phyloP scores from a whole-genome alignment of 1,140 invertebrate species.

The Leptinotarsa lineolata region DNA sequence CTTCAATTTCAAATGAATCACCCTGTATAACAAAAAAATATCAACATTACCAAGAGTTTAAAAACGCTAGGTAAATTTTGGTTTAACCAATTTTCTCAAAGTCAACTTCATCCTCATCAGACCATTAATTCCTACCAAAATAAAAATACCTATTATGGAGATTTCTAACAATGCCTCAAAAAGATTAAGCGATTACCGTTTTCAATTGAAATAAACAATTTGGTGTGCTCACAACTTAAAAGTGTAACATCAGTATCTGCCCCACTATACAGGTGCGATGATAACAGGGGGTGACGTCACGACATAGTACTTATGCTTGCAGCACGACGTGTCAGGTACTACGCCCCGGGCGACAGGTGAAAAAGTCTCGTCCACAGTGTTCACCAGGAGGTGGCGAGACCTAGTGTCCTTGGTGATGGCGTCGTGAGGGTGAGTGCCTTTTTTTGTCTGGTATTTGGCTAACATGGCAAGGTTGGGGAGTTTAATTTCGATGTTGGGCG shows the following conservation, averaged over 20 bases:
- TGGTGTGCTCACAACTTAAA: not conserved
- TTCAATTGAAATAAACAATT: slow-evolving; percentile 4
- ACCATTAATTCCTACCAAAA: too few relatives aligned
- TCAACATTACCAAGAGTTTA: too few relatives aligned
- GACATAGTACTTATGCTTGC: slow-evolving; percentile 20
- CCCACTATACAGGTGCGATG: slow-evolving; percentile 18
- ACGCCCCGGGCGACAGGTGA: slow-evolving; percentile 26
- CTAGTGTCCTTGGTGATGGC: not conserved
- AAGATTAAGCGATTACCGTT: slow-evolving; percentile 2
- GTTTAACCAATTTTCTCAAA: too few relatives aligned
- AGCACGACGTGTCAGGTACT: slow-evolving; percentile 29
- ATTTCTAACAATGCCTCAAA: not conserved
- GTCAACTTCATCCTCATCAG: too few relatives aligned
- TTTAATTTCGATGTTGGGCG: too few relatives aligned
- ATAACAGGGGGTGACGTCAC: slow-evolving; percentile 19
- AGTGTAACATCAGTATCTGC: slow-evolving; percentile 16
- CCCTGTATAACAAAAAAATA: too few relatives aligned
- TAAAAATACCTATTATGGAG: not conserved
- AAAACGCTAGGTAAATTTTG: too few relatives aligned
- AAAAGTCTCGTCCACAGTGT: slow-evolving; percentile 5
- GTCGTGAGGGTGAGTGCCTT: not conserved
- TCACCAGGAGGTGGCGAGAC: not conserved
- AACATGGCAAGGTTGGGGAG: too few relatives aligned
- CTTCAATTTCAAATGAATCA: too few relatives aligned
- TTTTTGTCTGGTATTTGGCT: not conserved